Percentiles rank a stretch among this genome's conserved stretches.
phyloP scores from a whole-genome alignment of 1,140 invertebrate genomes.

The Thaumetopoea pityocampa region DNA sequence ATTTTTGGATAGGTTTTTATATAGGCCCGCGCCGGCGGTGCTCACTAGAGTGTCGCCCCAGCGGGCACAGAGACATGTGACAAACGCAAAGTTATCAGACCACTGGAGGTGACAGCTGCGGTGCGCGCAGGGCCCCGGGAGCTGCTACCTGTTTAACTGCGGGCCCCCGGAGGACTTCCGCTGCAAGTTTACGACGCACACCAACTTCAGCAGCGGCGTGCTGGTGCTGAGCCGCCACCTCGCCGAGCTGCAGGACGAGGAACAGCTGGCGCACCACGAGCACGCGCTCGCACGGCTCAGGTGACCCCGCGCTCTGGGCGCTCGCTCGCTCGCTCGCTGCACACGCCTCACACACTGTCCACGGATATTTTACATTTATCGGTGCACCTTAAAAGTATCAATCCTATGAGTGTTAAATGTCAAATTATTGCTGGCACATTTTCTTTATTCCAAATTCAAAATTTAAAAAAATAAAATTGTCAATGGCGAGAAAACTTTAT shows the following conservation, averaged over 20 bases:
- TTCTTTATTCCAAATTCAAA: no score
- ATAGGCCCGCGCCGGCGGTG: no score
- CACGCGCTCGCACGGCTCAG: constrained; percentile 86
- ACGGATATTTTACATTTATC: no score
- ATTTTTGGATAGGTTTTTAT: no score
- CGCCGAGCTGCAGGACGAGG: constrained; percentile 82
- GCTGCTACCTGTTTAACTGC: constrained; percentile 95
- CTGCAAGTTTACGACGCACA: constrained; percentile 93
- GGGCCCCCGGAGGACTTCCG: constrained; percentile 91
- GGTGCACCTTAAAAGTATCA: no score
- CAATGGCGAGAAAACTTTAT: no score
- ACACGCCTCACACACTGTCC: constrained; percentile 83
- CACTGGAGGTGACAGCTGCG: not conserved
- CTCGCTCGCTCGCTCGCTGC: constrained; percentile 35
- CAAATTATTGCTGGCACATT: no score
- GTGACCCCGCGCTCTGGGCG: constrained; percentile 72
- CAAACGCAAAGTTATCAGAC: no score
- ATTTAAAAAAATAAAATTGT: no score
- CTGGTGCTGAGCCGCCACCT: constrained; percentile 80
- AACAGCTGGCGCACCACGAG: constrained; percentile 86
- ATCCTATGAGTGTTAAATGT: no score
- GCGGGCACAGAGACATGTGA: no score
- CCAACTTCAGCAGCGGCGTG: constrained; percentile 92
- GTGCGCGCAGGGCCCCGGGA: constrained; percentile 82
- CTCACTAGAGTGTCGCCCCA: no score